Base-by-base conservation (phyloP, 2,113 vertebrate genomes). In the Planiliza haematocheilus region DNA sequence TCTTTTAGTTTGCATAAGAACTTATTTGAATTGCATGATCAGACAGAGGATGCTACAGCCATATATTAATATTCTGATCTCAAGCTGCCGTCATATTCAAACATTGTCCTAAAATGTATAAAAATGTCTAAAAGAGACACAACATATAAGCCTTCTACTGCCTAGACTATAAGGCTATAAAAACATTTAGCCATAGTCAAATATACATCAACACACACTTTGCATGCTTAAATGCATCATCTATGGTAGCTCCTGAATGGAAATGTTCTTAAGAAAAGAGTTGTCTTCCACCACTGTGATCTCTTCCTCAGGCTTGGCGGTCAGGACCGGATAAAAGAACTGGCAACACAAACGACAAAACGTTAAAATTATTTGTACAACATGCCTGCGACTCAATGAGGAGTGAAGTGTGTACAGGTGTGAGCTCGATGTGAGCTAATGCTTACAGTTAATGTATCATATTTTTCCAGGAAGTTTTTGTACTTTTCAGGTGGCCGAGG, bases 401-500 rank as follows among this genome's bases (percentile, higher is more conserved):
- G n/a, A 42, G 10, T 38, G 8, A 50, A 38, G 2, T 41, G 21
- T 50, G 24, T 45, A 17, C 8, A 38, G 43, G 20, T 51, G 58
- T 59, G 53, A 24, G 34, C 9, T 1, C 0, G 24, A 12, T 30
- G 1, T 45, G n/a, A 7, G 1, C 1, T 1, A 56, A 4, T 46
- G 58, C 87, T 84, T 81, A 92, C 89, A 17, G 9, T 79, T 8
- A 66, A 51, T 1, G 59, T 8, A n/a, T 86, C 76, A 0, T 16
- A 76, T 71, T 64, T 88, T 61, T 91, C 82, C 37, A 92, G 46
- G 55, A 88, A 79, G 16, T 62, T 4, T 56, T 78, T 86, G 67
- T 90, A 91, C 71, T 86, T 84, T 1, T 3, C 14, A 0, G 91
- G 81, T 0, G 87, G 89, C 1, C 41, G 56, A 13, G 90, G 90